These are phyloP conservation scores for Tipula confusa DNA, from an alignment of 2,888 invertebrate genomes.

Conservation along the genomic window DNA sequence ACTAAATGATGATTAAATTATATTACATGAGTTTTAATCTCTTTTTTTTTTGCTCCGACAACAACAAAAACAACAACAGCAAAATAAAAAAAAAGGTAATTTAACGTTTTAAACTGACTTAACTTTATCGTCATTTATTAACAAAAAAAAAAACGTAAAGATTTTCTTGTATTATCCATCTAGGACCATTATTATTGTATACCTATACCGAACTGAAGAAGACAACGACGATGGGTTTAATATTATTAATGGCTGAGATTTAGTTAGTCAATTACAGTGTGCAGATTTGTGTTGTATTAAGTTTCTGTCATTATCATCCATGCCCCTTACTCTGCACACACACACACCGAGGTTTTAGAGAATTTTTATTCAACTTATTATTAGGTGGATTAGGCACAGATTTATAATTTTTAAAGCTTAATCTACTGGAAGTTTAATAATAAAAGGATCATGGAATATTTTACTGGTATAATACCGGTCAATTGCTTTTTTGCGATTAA, in stretches of 20 bases:
- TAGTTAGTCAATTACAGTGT: neutral
- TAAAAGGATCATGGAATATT: too few species aligned
- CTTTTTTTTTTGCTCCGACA: too few species aligned
- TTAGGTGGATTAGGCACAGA: neutral
- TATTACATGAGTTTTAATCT: slow-evolving; percentile 25
- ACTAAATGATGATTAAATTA: slow-evolving; percentile 25
- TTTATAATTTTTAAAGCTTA: neutral
- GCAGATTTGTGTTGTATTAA: neutral
- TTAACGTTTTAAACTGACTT: slow-evolving; percentile 25
- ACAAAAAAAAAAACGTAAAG: neutral
- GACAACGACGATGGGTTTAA: neutral
- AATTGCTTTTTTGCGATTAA: too few species aligned
- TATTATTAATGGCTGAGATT: slow-evolving; percentile 25
- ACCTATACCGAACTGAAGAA: neutral
- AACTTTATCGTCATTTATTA: slow-evolving; percentile 14
- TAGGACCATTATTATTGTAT: neutral
- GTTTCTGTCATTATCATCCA: neutral
- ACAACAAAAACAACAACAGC: too few species aligned
- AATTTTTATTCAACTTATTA: neutral
- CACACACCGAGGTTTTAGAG: neutral
- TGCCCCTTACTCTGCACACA: too few species aligned
- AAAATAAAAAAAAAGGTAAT: neutral
- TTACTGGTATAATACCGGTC: too few species aligned
- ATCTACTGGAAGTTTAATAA: too few species aligned
- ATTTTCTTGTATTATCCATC: neutral